Percentiles rank a stretch among this genome's conserved stretches.
These are phyloP conservation scores for Tinea semifulvella DNA, from an alignment of 2,888 invertebrate genomes.

Conservation along the genomic window DNA sequence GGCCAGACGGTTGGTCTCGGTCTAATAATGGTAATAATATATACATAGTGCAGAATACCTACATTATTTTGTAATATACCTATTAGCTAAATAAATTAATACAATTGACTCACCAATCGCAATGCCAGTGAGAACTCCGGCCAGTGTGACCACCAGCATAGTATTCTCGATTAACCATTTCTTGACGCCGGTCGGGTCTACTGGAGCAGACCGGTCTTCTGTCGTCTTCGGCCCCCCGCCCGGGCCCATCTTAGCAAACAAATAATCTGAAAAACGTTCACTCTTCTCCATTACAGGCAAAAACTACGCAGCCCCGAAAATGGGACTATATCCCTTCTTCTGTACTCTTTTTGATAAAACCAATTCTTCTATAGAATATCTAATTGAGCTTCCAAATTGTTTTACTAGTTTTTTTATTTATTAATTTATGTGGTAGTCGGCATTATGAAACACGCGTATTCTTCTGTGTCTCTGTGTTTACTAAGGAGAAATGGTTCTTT, in stretches of 20 bases:
- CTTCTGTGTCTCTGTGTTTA: constrained; percentile 2
- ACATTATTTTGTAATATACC: too few species aligned
- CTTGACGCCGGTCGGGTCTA: constrained; percentile 71
- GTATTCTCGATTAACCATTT: constrained; percentile 80
- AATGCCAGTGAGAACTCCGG: constrained; percentile 81
- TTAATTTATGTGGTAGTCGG: background rate
- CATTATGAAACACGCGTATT: background rate
- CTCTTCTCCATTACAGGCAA: constrained; percentile 68
- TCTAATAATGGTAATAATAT: too few species aligned
- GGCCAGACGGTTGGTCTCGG: too few species aligned
- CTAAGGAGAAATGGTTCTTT: background rate
- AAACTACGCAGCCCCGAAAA: constrained; percentile 15
- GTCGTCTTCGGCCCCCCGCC: constrained; percentile 69
- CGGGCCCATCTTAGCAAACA: constrained; percentile 83
- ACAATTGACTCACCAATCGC: constrained; percentile 68
- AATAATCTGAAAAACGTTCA: constrained; percentile 79
- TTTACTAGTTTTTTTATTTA: background rate
- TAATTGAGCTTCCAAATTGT: background rate
- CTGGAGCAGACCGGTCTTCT: constrained; percentile 69
- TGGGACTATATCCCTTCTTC: constrained; percentile 8
- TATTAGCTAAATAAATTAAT: background rate
- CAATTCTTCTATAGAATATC: constrained; percentile 22
- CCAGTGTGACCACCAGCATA: constrained; percentile 80
- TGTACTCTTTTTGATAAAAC: constrained; percentile 12
- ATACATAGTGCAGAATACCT: too few species aligned